Conservation (phyloP, 2,797 vertebrate species). For the Galago senegalensis region DNA sequence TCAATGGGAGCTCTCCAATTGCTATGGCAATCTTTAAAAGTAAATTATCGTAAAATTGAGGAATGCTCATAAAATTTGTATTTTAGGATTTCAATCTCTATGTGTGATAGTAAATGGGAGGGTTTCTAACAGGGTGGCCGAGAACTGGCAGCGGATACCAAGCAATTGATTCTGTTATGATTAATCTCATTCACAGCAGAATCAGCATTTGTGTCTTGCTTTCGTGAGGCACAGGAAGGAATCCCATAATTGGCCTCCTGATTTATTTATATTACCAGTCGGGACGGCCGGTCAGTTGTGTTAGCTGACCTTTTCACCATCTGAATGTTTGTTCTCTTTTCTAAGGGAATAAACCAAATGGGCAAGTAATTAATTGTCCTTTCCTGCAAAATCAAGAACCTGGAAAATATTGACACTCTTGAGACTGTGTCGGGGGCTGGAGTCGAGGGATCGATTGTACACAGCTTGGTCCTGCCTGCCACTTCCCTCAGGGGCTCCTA, state of each 20-base stretch:
- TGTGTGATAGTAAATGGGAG: constrained; percentile 21
- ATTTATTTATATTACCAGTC: not conserved
- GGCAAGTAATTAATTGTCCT: not conserved
- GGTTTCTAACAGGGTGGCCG: not conserved
- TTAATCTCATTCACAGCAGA: not conserved
- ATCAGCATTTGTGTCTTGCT: not conserved
- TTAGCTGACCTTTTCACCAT: not conserved
- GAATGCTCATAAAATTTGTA: not conserved
- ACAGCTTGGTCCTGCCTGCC: not conserved
- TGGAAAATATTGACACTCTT: not conserved
- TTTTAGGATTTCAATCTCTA: not conserved
- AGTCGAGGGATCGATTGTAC: not conserved
- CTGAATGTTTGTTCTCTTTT: not conserved
- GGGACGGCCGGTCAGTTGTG: not conserved
- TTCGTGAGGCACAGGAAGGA: not conserved
- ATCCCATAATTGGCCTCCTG: not conserved
- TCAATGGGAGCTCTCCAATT: not conserved
- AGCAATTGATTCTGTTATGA: not conserved
- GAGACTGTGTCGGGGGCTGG: not conserved
- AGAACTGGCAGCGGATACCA: not conserved
- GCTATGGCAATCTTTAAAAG: not conserved
- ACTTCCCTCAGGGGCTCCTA: not conserved
- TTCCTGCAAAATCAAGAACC: not conserved
- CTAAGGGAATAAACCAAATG: not conserved
- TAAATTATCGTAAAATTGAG: not conserved